phyloP scores from a whole-genome alignment of 2,113 vertebrate genomes.

The Perca flavescens region DNA sequence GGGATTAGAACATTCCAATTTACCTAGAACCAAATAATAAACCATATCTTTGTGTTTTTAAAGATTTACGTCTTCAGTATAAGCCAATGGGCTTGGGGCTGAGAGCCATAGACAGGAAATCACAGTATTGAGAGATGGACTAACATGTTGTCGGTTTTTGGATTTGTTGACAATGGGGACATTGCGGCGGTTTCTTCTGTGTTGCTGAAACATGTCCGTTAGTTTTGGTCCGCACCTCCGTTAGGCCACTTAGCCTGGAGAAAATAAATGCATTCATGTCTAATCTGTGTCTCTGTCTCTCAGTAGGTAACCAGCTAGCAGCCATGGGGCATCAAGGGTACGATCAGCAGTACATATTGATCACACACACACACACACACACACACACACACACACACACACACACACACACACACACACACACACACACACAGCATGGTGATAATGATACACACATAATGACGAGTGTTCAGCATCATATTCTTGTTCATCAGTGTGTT shows the following conservation, averaged over 20 bases:
- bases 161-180: no score
- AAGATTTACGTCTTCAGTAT: no score
- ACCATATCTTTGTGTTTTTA: no score
- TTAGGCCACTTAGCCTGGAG: not conserved
- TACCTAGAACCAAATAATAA: no score
- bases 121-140: no score
- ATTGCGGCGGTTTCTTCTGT: not conserved
- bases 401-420: conserved; percentile 43
- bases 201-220: not conserved
- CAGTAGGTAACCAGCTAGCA: conserved; percentile 97
- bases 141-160: no score
- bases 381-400: conserved; percentile 4
- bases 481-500: conserved; percentile 22
- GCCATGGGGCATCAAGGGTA: conserved; percentile 97
- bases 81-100: no score
- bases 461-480: conserved; percentile 35
- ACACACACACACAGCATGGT: conserved; percentile 18
- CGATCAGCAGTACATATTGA: conserved; percentile 62
- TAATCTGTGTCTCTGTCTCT: conserved; percentile 61
- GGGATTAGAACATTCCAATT: no score
- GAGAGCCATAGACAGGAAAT: no score
- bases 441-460: conserved; percentile 5
- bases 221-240: not conserved
- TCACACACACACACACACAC: conserved; percentile 31
- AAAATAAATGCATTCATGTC: conserved; percentile 64